Conservation (phyloP, 2,113 vertebrate genomes). For the Heloderma charlesbogerti region DNA sequence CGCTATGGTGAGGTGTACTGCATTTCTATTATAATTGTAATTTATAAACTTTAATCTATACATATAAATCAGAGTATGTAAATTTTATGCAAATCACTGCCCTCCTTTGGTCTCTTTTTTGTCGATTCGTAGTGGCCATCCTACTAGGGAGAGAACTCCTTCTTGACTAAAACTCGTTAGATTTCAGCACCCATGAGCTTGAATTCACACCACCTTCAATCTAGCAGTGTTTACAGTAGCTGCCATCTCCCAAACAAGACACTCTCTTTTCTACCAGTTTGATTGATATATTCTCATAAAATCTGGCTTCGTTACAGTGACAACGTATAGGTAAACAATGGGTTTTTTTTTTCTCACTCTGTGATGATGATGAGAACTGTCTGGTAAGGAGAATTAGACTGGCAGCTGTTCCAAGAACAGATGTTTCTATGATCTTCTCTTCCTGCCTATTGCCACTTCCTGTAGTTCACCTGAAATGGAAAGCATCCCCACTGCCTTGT, state of each 20-base stretch:
- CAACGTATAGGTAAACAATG: conserved; percentile 45
- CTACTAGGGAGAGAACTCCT: not conserved
- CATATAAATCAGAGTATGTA: too few species aligned
- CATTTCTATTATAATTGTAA: too few species aligned
- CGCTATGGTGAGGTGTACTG: too few species aligned
- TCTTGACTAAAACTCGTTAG: not conserved
- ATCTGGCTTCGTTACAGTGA: conserved; percentile 24
- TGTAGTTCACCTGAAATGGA: conserved; percentile 21
- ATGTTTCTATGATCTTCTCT: not conserved
- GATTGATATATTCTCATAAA: conserved; percentile 33
- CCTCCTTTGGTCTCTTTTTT: too few species aligned
- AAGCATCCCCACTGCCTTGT: not conserved
- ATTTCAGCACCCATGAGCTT: conserved; percentile 28
- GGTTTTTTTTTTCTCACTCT: too few species aligned
- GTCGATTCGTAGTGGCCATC: not conserved
- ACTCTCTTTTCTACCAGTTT: not conserved
- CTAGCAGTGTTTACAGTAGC: conserved; percentile 12
- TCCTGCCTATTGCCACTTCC: not conserved
- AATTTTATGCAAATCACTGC: too few species aligned
- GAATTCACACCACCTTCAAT: conserved; percentile 25
- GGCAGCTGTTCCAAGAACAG: not conserved
- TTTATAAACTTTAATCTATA: too few species aligned
- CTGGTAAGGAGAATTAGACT: conserved; percentile 13
- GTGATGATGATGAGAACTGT: not conserved
- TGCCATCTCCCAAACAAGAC: conserved; percentile 36